These are phyloP conservation scores for Mystacornis crossleyi DNA, from an alignment of 2,113 vertebrate genomes.

Conservation along the genomic window DNA sequence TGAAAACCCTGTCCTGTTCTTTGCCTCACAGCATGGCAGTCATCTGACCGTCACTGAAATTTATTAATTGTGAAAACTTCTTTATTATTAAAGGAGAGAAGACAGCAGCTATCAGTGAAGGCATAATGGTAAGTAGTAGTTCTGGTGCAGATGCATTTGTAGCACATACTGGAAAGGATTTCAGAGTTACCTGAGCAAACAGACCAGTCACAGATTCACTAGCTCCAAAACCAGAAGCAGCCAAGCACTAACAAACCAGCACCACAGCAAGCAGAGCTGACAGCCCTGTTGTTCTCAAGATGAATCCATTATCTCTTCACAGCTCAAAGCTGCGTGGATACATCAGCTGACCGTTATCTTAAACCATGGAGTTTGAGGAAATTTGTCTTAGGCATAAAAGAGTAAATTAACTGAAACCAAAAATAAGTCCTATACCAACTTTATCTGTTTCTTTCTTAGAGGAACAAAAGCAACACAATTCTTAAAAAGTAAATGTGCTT, in stretches of 20 bases:
- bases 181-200: neutral
- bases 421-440: neutral
- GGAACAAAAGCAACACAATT: neutral
- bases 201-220: neutral
- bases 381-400: neutral
- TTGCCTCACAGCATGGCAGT: neutral
- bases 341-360: neutral
- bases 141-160: neutral
- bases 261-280: neutral
- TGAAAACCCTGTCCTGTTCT: neutral
- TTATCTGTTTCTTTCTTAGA: neutral
- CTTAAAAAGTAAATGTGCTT: neutral
- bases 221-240: neutral
- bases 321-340: neutral
- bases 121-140: neutral
- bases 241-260: fast-evolving
- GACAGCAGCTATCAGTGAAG: neutral
- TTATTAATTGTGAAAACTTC: neutral
- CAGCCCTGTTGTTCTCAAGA: neutral
- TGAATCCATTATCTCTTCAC: neutral
- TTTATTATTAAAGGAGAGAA: neutral
- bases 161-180: neutral
- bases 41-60: neutral
- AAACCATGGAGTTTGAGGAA: neutral
- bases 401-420: neutral